Conservation (phyloP, 2,888 invertebrate species). For the Mantis religiosa region DNA sequence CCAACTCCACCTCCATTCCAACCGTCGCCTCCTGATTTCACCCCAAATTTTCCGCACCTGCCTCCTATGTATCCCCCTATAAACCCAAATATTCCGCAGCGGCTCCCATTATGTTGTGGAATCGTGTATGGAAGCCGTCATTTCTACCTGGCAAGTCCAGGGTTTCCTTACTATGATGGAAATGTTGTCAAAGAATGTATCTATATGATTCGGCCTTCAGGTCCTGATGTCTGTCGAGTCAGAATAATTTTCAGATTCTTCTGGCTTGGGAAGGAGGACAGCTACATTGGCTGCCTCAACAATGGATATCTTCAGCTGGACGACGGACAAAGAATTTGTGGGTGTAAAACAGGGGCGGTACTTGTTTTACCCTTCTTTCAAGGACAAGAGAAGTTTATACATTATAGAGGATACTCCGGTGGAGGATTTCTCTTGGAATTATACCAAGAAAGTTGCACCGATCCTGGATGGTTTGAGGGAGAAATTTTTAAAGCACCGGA, state of each 20-base stretch:
- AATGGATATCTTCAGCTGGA: not conserved
- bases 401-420: not conserved
- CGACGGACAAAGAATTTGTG: slow-evolving; percentile 54
- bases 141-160: slow-evolving; percentile 49
- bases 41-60: not conserved
- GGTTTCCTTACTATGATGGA: slow-evolving; percentile 48
- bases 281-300: slow-evolving; percentile 40
- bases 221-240: slow-evolving; percentile 49
- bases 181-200: slow-evolving; percentile 47
- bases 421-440: not conserved
- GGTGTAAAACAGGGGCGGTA: slow-evolving; percentile 50
- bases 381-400: not conserved
- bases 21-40: no score
- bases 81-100: not conserved
- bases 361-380: slow-evolving; percentile 27
- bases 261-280: slow-evolving; percentile 46
- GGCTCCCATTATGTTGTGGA: not conserved
- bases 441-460: not conserved
- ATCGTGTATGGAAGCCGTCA: slow-evolving; percentile 16
- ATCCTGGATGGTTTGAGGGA: no score
- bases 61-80: not conserved
- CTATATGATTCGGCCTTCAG: slow-evolving; percentile 49
- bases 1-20: not conserved
- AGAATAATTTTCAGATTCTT: slow-evolving; percentile 54
- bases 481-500: not conserved